Evolutionary conservation across 2,888 invertebrate species (phyloP).

Genomic region (Oscheius sp.): DNA sequence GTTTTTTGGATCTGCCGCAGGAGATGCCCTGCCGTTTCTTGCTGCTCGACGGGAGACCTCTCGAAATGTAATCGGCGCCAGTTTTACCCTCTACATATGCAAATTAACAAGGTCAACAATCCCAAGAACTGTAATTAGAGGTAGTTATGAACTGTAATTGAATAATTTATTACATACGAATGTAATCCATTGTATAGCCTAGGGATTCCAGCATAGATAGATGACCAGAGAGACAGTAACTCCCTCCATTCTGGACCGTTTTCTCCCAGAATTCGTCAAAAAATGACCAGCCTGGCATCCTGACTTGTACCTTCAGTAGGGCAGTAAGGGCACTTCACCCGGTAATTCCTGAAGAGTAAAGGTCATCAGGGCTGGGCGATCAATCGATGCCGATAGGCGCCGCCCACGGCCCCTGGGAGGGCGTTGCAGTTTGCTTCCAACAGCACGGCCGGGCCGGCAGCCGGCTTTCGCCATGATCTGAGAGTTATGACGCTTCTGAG

Average conservation of each 20-base stretch:
- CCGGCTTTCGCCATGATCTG: conserved; percentile 61
- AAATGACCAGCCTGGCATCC: conserved; percentile 91
- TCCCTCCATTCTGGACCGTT: background rate
- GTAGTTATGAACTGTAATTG: background rate
- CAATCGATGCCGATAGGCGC: conserved; percentile 30
- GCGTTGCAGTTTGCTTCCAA: conserved; percentile 28
- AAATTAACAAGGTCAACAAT: conserved; percentile 32
- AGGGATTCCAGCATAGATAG: too few relatives aligned
- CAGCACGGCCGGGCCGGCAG: conserved; percentile 40
- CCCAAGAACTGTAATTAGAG: conserved; percentile 9
- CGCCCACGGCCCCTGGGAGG: conserved; percentile 27
- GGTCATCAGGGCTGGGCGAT: conserved; percentile 36
- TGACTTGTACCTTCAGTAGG: conserved; percentile 93
- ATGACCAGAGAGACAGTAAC: background rate
- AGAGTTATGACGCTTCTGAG: conserved; percentile 54
- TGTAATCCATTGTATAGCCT: background rate
- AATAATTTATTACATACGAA: conserved; percentile 1
- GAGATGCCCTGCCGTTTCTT: background rate
- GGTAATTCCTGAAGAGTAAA: conserved; percentile 41
- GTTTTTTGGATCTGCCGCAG: too few relatives aligned
- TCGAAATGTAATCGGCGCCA: conserved; percentile 31
- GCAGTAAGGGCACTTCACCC: conserved; percentile 93
- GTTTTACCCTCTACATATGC: conserved; percentile 18
- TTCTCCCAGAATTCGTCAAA: conserved; percentile 73
- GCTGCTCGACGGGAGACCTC: conserved; percentile 24